These are phyloP conservation scores for Pangasius sanitwongsei DNA, from an alignment of 2,797 vertebrate species.

Conservation along the genomic window DNA sequence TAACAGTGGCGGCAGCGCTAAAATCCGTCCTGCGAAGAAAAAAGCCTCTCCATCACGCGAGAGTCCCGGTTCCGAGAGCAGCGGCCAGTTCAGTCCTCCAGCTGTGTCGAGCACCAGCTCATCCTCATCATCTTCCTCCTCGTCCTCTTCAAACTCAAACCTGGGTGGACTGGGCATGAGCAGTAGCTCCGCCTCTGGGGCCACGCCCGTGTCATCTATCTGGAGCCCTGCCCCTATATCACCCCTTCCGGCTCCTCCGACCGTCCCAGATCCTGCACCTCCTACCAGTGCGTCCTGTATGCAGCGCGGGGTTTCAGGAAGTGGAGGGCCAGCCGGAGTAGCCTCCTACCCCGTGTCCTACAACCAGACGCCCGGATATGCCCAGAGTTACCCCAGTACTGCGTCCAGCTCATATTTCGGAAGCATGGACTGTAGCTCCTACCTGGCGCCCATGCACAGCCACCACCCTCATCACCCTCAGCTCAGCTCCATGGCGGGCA, in stretches of 20 bases:
- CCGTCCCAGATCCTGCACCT: slow-evolving; percentile 79
- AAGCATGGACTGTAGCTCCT: slow-evolving; percentile 92
- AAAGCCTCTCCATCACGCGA: slow-evolving; percentile 88
- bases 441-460: slow-evolving; percentile 90
- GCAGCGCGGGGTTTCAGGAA: slow-evolving; percentile 82
- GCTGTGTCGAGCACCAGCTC: slow-evolving; percentile 83
- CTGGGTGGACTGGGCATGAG: slow-evolving; percentile 67
- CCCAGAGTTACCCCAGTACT: slow-evolving; percentile 84
- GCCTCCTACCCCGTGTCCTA: slow-evolving; percentile 89
- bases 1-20: slow-evolving; percentile 77
- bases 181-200: slow-evolving; percentile 70
- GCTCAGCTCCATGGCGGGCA: slow-evolving; percentile 87
- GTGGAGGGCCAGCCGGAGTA: slow-evolving; percentile 52
- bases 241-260: slow-evolving; percentile 77
- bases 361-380: slow-evolving; percentile 85
- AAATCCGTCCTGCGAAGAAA: slow-evolving; percentile 90
- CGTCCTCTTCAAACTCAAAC: slow-evolving; percentile 63
- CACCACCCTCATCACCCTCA: slow-evolving; percentile 86
- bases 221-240: slow-evolving; percentile 97
- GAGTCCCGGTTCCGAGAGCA: slow-evolving; percentile 92
- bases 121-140: slow-evolving; percentile 72
- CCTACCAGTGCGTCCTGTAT: slow-evolving; percentile 87
- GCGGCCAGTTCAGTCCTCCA: slow-evolving; percentile 91
- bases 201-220: slow-evolving; percentile 87
- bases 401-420: slow-evolving; percentile 89